These are phyloP conservation scores for Hermaeophaga mercurialis DNA, from an alignment of 2,888 invertebrate genomes.

Conservation along the genomic window DNA sequence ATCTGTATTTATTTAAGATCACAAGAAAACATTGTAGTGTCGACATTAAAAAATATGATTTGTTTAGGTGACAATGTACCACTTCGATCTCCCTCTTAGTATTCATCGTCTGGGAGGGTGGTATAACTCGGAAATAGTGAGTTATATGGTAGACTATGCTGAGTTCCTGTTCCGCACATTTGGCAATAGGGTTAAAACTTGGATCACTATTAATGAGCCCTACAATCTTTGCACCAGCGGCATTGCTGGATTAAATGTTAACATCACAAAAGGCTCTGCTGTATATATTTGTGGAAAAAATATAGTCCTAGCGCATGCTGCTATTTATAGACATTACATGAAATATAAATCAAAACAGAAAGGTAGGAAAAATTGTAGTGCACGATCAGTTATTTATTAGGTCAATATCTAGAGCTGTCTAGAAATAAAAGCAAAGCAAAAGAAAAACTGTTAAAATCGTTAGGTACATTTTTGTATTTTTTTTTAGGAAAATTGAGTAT, in stretches of 20 bases:
- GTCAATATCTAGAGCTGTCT: no score
- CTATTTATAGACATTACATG: constrained; percentile 64
- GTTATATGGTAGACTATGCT: constrained; percentile 71
- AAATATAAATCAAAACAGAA: constrained; percentile 62
- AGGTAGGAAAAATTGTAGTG: no score
- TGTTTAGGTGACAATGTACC: constrained; percentile 35
- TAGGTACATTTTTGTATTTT: not conserved
- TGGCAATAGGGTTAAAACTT: constrained; percentile 55
- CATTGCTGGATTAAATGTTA: constrained; percentile 41
- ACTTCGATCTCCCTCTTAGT: constrained; percentile 38
- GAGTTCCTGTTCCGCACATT: constrained; percentile 56
- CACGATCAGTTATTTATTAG: no score
- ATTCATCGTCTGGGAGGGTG: constrained; percentile 64
- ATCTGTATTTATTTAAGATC: no score
- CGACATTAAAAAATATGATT: no score
- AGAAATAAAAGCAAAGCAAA: no score
- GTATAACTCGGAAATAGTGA: constrained; percentile 64
- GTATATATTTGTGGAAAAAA: constrained; percentile 68
- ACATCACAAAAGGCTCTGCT: constrained; percentile 57
- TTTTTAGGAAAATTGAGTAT: constrained; percentile 21
- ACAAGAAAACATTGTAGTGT: no score
- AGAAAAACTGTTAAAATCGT: not conserved
- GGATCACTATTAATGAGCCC: constrained; percentile 65
- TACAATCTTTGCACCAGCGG: constrained; percentile 55
- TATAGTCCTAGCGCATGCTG: constrained; percentile 67